A percentile compares a stretch with the other conserved stretches of the same genome.
phyloP scores from a whole-genome alignment of 2,113 vertebrate genomes.

The Myocastor coypus region DNA sequence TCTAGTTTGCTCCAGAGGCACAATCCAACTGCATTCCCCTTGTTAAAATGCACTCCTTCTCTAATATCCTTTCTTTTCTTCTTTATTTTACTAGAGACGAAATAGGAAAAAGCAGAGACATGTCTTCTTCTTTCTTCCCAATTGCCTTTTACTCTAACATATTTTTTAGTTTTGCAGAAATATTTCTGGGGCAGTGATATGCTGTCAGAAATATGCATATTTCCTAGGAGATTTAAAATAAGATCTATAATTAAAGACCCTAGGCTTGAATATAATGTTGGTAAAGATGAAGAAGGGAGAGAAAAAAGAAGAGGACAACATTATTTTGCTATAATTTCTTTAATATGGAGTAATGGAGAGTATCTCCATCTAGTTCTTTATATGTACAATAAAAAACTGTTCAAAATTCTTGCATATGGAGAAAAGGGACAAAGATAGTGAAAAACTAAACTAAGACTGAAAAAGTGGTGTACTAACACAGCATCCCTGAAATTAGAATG shows the following conservation, averaged over 20 bases:
- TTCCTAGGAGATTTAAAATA: conserved; percentile 39
- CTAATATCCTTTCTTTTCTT: neutral
- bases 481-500: neutral
- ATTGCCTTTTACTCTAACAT: conserved; percentile 16
- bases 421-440: neutral
- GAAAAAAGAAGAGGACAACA: neutral
- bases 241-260: conserved; percentile 48
- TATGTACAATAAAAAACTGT: neutral
- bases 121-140: neutral
- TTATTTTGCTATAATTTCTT: conserved; percentile 21
- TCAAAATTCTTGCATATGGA: neutral
- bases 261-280: neutral
- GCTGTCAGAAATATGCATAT: conserved; percentile 38
- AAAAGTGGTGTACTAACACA: neutral
- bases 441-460: neutral
- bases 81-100: neutral
- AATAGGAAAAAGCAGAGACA: neutral
- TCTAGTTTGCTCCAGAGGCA: neutral
- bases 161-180: conserved; percentile 37
- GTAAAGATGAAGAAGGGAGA: neutral
- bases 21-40: neutral
- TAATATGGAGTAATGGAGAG: conserved; percentile 13
- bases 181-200: conserved; percentile 40
- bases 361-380: neutral
- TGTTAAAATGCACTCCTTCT: conserved; percentile 51